Evolutionary conservation across 2,797 vertebrate genomes (phyloP), one percentile per base, ranked within the genome.

Genomic region (Orestias chungarensis): DNA sequence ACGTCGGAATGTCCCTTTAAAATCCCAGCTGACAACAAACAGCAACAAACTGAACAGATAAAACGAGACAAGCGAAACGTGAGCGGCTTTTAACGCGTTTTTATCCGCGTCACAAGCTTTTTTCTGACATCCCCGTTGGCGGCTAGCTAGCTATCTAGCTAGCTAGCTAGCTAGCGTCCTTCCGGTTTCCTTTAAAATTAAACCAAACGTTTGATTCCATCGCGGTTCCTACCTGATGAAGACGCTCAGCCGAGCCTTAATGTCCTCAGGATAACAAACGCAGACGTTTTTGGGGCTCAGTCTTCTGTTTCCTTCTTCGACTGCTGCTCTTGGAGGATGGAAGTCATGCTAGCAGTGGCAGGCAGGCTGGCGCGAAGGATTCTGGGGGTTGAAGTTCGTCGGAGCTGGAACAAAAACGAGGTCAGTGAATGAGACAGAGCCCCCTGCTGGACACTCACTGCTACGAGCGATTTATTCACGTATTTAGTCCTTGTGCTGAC

Each of bases 361-460:
- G 31, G 7, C 20, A n/a, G 31, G 4, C 2, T 0, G 23, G 0
- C 57, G 77, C 67, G 0, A 55, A 35, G 88, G 46, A 76, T 68
- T 82, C 59, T 87, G 85, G 88, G 85, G 83, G 7, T n/a, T 76
- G 77, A 0, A 79, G 86, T 86, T n/a, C 23, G 4, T 1, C n/a
- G n/a, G n/a, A 5, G 6, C 49, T 12, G 65, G 2, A 31, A 1
- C 11, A 2, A 0, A 11, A 29, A 50, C 10, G 49, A 1, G 23
- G 20, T 57, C 31, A 20, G 6, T 2, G 2, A 8, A 23, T 10
- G 33, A 38, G 33, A 31, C 9, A 18, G 54, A 8, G 29, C 18
- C 55, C 29, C 6, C 31, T 59, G 18, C 17, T 23, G 55, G 55
- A 59, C 17, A 59, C 15, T 35, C 20, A 31, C 4, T 23, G 4